phyloP scores from a whole-genome alignment of 1,140 invertebrate genomes.

The Drosophila azteca region DNA sequence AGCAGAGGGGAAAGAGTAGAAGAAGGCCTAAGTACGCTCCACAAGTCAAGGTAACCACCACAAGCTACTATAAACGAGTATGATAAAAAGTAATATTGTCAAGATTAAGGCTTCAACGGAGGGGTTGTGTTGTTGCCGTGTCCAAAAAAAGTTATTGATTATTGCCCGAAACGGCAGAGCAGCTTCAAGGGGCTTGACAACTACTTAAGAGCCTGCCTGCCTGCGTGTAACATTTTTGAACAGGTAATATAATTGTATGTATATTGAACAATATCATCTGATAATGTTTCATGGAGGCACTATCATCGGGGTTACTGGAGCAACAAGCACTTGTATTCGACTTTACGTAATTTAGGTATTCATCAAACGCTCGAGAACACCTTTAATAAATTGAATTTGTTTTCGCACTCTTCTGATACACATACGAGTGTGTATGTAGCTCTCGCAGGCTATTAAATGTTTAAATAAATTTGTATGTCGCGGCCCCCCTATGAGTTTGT shows the following conservation, averaged over 20 bases:
- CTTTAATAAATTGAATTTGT: constrained; percentile 57
- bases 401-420: constrained; percentile 28
- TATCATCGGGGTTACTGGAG: constrained; percentile 5
- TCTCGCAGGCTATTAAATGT: constrained; percentile 47
- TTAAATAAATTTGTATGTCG: constrained; percentile 49
- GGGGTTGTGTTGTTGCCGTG: constrained; percentile 39
- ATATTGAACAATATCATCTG: neutral
- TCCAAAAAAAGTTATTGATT: constrained; percentile 61
- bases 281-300: constrained; percentile 28
- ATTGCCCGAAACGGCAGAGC: constrained; percentile 40
- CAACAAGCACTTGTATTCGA: constrained; percentile 30
- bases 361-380: constrained; percentile 27
- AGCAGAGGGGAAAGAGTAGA: too few relatives aligned
- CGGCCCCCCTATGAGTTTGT: neutral
- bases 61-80: constrained; percentile 13
- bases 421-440: constrained; percentile 18
- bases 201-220: constrained; percentile 28
- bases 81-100: constrained; percentile 36
- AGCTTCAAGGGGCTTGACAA: constrained; percentile 19
- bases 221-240: constrained; percentile 31
- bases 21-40: constrained; percentile 2
- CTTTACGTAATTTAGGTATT: constrained; percentile 48
- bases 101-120: neutral
- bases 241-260: constrained; percentile 21
- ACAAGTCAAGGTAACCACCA: constrained; percentile 2